phyloP scores from a whole-genome alignment of 2,888 invertebrate species.

The Clunio marinus region DNA sequence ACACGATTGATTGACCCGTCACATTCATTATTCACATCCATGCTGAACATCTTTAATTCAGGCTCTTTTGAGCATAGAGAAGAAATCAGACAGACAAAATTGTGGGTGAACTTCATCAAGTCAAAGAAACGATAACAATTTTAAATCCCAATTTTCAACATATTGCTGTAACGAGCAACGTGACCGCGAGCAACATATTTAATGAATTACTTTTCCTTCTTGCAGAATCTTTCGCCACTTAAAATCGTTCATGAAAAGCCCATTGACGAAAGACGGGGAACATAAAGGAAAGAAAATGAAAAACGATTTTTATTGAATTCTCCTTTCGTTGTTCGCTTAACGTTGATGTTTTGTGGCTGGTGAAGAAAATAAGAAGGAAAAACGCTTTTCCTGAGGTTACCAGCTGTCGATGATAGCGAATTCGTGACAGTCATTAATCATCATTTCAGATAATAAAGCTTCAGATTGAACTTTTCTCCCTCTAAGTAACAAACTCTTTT shows the following conservation, averaged over 20 bases:
- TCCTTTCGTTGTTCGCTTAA: not conserved
- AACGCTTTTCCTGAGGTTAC: conserved; percentile 26
- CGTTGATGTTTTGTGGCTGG: conserved; percentile 5
- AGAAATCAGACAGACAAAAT: not conserved
- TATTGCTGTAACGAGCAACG: too few species aligned
- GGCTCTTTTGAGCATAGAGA: not conserved
- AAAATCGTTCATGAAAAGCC: not conserved
- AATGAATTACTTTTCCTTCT: conserved; percentile 6
- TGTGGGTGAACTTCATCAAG: not conserved
- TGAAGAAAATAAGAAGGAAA: too few species aligned
- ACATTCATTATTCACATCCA: too few species aligned
- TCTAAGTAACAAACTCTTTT: not conserved
- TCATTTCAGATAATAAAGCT: conserved; percentile 36
- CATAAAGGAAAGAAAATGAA: conserved; percentile 7
- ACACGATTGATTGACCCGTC: too few species aligned
- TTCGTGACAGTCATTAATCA: conserved; percentile 38
- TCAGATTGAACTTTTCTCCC: not conserved
- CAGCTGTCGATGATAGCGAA: conserved; percentile 35
- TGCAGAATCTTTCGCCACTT: not conserved
- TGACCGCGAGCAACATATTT: conserved; percentile 16
- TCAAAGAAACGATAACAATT: too few species aligned
- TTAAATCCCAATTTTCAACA: too few species aligned
- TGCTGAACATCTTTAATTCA: not conserved
- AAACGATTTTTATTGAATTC: conserved; percentile 25
- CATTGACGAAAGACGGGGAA: not conserved